These are phyloP conservation scores for Eumaeus atala DNA, from an alignment of 1,140 invertebrate genomes.

Conservation along the genomic window DNA sequence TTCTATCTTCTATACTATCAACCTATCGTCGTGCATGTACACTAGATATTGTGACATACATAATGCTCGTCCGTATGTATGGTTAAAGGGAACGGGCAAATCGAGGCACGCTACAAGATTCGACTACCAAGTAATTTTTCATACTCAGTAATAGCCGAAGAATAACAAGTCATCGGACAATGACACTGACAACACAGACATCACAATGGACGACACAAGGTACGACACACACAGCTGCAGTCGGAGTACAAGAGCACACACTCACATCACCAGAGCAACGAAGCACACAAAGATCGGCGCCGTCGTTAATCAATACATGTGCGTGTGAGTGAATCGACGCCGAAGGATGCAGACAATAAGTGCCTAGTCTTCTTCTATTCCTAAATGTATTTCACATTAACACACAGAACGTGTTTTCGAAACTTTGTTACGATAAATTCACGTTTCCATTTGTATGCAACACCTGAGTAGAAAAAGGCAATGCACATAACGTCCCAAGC, in stretches of 20 bases:
- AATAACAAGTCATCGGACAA: constrained; percentile 50
- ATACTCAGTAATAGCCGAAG: constrained; percentile 24
- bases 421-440: constrained; percentile 28
- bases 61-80: constrained; percentile 53
- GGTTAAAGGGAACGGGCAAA: constrained; percentile 38
- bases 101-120: constrained; percentile 53
- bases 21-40: constrained; percentile 71
- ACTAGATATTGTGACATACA: constrained; percentile 73
- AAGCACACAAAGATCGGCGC: constrained; percentile 66
- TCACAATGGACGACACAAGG: constrained; percentile 61
- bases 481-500: constrained; percentile 57
- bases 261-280: constrained; percentile 35
- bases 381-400: not conserved
- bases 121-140: constrained; percentile 41
- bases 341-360: constrained; percentile 34
- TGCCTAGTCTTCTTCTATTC: constrained; percentile 7
- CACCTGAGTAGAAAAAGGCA: constrained; percentile 56
- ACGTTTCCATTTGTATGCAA: constrained; percentile 31
- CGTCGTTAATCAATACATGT: constrained; percentile 75
- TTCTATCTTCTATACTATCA: constrained; percentile 68
- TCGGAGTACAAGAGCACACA: constrained; percentile 44
- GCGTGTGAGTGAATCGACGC: constrained; percentile 70
- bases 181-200: constrained; percentile 57
- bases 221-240: constrained; percentile 52
- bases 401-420: constrained; percentile 10